Conservation (phyloP, 2,888 invertebrate species). For the Tolmerus cingulatus region DNA sequence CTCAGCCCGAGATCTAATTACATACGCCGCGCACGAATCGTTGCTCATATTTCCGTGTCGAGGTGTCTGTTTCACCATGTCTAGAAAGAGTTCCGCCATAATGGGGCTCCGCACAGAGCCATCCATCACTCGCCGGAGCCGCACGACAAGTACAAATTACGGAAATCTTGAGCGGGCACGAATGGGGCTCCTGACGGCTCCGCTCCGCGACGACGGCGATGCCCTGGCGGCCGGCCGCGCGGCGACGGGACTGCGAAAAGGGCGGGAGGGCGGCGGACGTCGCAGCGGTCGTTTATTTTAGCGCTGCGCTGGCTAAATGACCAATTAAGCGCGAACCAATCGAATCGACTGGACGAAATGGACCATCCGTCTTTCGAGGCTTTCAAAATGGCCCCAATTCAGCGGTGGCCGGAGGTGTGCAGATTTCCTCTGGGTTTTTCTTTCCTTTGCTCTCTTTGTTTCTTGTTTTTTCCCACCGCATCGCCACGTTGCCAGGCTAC, state of each 20-base stretch:
- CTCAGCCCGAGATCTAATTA: conserved; percentile 36
- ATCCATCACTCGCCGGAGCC: conserved; percentile 38
- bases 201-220: background rate
- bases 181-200: conserved; percentile 13
- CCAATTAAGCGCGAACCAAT: conserved; percentile 42
- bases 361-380: conserved; percentile 11
- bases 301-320: conserved; percentile 33
- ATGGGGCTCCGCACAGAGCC: conserved; percentile 29
- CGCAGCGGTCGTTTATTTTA: conserved; percentile 34
- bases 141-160: conserved; percentile 45
- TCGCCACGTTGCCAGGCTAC: background rate
- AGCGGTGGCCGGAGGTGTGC: conserved; percentile 23
- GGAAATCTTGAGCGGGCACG: conserved; percentile 29
- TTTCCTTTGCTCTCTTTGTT: background rate
- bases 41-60: conserved; percentile 40
- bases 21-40: conserved; percentile 38
- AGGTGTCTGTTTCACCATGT: conserved; percentile 33
- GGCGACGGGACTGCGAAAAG: background rate
- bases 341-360: conserved; percentile 7
- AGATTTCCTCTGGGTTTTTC: conserved; percentile 25
- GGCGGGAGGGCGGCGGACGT: background rate
- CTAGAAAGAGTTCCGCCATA: conserved; percentile 42
- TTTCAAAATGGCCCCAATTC: conserved; percentile 39
- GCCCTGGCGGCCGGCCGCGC: background rate
- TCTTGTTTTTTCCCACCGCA: background rate